Percentiles rank a stretch among this genome's conserved stretches.
Evolutionary conservation across 2,113 vertebrate species (phyloP).

Genomic region (Fregetta grallaria): DNA sequence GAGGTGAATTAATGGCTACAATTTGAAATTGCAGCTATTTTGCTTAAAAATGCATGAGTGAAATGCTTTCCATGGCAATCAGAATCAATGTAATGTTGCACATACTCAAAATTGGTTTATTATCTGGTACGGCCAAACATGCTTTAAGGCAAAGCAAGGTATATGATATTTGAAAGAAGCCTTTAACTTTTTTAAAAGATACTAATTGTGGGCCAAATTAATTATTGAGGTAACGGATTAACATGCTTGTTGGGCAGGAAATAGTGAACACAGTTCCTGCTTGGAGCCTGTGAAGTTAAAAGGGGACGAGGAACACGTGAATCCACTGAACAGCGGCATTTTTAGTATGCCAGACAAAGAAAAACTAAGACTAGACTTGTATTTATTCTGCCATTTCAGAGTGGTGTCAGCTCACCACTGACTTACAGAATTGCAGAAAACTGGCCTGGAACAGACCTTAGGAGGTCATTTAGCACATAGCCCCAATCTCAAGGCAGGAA

Average conservation of each 20-base stretch:
- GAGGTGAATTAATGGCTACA: not conserved
- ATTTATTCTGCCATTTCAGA: not conserved
- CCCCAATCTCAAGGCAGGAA: not conserved
- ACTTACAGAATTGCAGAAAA: not conserved
- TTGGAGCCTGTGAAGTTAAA: not conserved
- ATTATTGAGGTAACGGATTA: not conserved
- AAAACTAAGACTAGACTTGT: not conserved
- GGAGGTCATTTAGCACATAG: constrained; percentile 1
- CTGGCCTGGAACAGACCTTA: not conserved
- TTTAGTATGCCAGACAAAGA: not conserved
- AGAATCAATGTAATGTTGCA: constrained; percentile 30
- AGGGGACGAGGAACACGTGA: not conserved
- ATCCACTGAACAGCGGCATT: not conserved
- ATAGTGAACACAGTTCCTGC: not conserved
- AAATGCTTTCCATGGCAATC: not conserved
- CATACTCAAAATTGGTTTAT: constrained; percentile 15
- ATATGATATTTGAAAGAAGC: not conserved
- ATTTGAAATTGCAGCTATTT: not conserved
- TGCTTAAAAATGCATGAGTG: not conserved
- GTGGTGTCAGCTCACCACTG: not conserved
- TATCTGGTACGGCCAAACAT: not conserved
- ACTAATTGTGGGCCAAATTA: not conserved
- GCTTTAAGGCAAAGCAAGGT: not conserved
- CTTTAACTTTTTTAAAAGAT: not conserved
- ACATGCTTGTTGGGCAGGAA: not conserved